Base-by-base conservation (phyloP, 2,888 invertebrate species). In the Suillia variegata region DNA sequence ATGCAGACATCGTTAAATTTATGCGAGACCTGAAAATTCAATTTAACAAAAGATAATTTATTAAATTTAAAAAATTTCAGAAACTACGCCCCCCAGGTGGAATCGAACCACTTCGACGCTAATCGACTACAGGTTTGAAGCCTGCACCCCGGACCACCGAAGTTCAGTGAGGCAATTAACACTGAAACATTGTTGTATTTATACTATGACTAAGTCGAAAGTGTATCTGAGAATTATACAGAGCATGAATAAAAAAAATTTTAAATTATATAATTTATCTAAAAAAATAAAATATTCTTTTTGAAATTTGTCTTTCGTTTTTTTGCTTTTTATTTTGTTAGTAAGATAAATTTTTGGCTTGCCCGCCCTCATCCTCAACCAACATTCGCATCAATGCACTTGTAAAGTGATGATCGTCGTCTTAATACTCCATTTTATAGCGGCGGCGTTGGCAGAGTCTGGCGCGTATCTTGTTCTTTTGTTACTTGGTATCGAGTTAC, bases 91-190 rank as follows among this genome's bases (percentile, higher is more conserved):
- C 88, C 87, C 83, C 87, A 88, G 89, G 89, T 89, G 89, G 90
- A 90, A 89, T 90, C 86, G 90, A 90, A 90, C 90, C 89, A 89
- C 89, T 90, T 87, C 86, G 89, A 87, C 86, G 86, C 83, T 85
- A 88, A 83, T 86, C 90, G 86, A 87, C 89, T 88, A 88, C 89
- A 88, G 89, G 88, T 90, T 90, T 90, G 90, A 90, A 90, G 90
- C 88, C 89, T 88, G 89, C 89, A 89, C 89, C 84, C 86, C 88
- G 88, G 88, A 89, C 90, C 90, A 89, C 89, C 88, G 87, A 86
- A 83, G 89, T 70, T 89, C 89, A 87, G 87, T 83, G 85, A 84
- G 87, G 88, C 89, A 82, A 13, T 0, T 31, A 8, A 31, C 12
- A 6, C 31, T 31, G 31, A n/a, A n/a, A n/a, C n/a, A n/a, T 31